Conservation (phyloP, 2,113 vertebrate genomes). For the Menura novaehollandiae region DNA sequence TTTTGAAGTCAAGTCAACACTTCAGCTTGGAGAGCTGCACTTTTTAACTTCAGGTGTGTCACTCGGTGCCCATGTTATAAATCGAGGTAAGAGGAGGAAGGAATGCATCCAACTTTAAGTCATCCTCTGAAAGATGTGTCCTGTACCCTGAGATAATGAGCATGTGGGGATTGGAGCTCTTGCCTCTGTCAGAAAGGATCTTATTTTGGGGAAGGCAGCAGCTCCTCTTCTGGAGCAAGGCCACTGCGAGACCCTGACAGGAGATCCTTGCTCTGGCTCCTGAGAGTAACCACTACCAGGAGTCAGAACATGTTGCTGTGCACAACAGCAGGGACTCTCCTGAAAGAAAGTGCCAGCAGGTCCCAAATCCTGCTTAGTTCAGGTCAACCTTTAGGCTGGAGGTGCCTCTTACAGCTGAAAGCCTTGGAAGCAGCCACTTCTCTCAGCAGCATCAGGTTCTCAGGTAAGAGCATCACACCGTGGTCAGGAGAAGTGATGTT, state of each 20-base stretch:
- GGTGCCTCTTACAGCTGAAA: neutral
- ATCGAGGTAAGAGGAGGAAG: neutral
- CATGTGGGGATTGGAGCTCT: neutral
- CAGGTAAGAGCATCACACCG: rapidly evolving
- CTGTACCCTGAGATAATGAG: neutral
- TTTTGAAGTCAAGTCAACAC: neutral
- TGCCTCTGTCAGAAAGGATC: neutral
- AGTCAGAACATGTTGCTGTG: neutral
- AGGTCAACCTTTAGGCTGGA: neutral
- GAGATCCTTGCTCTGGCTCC: neutral
- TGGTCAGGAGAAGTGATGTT: neutral
- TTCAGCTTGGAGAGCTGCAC: neutral
- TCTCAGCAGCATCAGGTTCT: neutral
- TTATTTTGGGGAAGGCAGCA: neutral
- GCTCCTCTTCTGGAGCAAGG: neutral
- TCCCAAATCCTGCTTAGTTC: neutral
- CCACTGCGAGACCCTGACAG: neutral
- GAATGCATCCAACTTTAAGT: neutral
- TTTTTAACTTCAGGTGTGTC: neutral
- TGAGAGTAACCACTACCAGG: neutral
- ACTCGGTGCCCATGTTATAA: rapidly evolving
- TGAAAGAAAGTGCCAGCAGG: neutral
- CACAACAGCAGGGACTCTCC: neutral
- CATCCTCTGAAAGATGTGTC: neutral
- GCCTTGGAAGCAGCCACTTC: neutral